Conservation (phyloP, 2,113 vertebrate genomes). For the Tautogolabrus adspersus region DNA sequence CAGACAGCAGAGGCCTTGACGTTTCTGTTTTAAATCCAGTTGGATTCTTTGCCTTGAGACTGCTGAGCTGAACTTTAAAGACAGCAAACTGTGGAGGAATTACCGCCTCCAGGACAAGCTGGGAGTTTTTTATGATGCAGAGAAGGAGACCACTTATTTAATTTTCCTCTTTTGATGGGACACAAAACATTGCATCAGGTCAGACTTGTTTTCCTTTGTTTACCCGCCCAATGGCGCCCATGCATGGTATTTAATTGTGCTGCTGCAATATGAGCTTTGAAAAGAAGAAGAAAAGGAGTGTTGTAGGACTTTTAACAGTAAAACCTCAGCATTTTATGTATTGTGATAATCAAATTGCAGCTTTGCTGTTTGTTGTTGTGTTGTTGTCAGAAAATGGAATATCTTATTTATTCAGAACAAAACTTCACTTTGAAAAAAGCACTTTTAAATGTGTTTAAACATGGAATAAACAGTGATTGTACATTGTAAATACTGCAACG, state of each 20-base stretch:
- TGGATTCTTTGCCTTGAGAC: conserved; percentile 46
- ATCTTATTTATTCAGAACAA: conserved; percentile 96
- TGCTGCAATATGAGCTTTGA: conserved; percentile 47
- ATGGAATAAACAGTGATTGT: conserved; percentile 90
- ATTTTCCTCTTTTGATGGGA: conserved; percentile 45
- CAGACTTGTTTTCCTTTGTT: conserved; percentile 41
- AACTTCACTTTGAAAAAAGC: conserved; percentile 87
- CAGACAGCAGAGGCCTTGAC: conserved; percentile 8
- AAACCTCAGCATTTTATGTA: conserved; percentile 65
- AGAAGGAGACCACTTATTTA: conserved; percentile 41
- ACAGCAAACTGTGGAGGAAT: conserved; percentile 35
- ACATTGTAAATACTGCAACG: conserved; percentile 87
- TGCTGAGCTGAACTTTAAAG: conserved; percentile 38
- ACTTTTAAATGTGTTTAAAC: conserved; percentile 97
- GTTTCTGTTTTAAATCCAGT: conserved; percentile 26
- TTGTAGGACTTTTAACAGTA: conserved; percentile 53
- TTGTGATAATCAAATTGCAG: conserved; percentile 59
- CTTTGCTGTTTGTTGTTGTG: conserved; percentile 67
- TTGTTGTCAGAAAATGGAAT: conserved; percentile 68
- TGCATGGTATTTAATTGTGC: conserved; percentile 40
- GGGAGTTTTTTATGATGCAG: conserved; percentile 25
- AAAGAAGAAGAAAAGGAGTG: conserved; percentile 33
- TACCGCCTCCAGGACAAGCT: not conserved
- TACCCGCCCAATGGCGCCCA: conserved; percentile 10
- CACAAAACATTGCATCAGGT: conserved; percentile 47